A percentile compares a stretch with the other conserved stretches of the same genome.
Conservation (phyloP, 2,113 vertebrate species). For the Corythaixoides concolor region DNA sequence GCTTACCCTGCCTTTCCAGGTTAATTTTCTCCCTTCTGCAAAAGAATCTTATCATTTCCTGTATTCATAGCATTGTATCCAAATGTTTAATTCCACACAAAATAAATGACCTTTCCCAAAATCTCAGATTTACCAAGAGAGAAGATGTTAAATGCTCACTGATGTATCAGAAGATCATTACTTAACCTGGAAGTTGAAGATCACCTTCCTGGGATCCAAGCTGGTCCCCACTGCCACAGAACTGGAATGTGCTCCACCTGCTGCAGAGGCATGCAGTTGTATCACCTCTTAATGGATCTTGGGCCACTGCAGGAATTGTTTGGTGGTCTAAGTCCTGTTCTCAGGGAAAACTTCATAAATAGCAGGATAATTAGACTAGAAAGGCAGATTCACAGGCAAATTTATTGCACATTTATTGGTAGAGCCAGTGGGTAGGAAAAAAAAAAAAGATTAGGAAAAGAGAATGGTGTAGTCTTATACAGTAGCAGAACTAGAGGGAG, state of each 20-base stretch:
- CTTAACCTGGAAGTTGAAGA: background rate
- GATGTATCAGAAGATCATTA: background rate
- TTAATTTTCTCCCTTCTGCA: background rate
- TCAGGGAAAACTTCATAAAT: background rate
- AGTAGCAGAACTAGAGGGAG: constrained; percentile 9
- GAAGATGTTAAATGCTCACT: background rate
- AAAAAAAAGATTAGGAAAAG: background rate
- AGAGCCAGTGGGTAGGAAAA: background rate
- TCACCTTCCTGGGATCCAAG: background rate
- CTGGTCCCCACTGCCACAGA: background rate
- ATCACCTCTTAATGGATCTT: background rate
- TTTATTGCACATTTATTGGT: background rate
- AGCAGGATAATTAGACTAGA: background rate
- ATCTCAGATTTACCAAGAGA: background rate
- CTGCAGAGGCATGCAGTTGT: background rate
- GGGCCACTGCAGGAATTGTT: background rate
- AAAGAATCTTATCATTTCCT: background rate
- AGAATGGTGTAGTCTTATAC: background rate
- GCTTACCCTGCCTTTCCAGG: background rate
- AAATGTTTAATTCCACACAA: background rate
- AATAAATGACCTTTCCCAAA: background rate
- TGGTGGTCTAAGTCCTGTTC: background rate
- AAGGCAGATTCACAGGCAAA: background rate
- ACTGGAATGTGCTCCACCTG: background rate
- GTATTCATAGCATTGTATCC: background rate